Evolutionary conservation across 2,888 invertebrate species (phyloP).

Genomic region (Calameuta filiformis): DNA sequence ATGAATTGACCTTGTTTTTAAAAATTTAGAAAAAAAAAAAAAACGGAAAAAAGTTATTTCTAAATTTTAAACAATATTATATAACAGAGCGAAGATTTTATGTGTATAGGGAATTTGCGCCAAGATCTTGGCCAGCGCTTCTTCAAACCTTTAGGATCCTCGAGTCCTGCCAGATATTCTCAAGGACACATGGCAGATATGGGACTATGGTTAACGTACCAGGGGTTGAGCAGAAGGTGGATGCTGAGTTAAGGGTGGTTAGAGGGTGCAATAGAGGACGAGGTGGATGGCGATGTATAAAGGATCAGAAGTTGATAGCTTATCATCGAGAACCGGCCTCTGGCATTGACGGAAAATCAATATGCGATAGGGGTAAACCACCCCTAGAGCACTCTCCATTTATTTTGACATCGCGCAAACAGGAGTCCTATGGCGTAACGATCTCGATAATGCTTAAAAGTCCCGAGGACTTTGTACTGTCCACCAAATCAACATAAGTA

Average conservation of each 20-base stretch:
- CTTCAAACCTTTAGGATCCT: neutral
- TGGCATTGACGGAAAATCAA: constrained; percentile 46
- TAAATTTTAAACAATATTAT: neutral
- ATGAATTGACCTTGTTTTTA: no score
- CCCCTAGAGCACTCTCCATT: constrained; percentile 29
- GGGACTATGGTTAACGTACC: neutral
- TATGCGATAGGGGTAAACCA: constrained; percentile 34
- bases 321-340: constrained; percentile 39
- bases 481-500: neutral
- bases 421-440: neutral
- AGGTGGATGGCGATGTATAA: constrained; percentile 8
- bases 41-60: no score
- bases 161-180: neutral
- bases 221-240: neutral
- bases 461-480: neutral
- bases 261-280: neutral
- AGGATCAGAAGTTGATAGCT: constrained; percentile 32
- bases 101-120: neutral
- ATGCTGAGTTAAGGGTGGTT: neutral
- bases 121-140: neutral
- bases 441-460: neutral
- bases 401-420: constrained; percentile 21
- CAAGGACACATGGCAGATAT: neutral
- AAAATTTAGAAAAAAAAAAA: no score
- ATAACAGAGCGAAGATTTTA: neutral